Evolutionary conservation across 2,888 invertebrate genomes (phyloP).

Genomic region (Diplolepis rosae): DNA sequence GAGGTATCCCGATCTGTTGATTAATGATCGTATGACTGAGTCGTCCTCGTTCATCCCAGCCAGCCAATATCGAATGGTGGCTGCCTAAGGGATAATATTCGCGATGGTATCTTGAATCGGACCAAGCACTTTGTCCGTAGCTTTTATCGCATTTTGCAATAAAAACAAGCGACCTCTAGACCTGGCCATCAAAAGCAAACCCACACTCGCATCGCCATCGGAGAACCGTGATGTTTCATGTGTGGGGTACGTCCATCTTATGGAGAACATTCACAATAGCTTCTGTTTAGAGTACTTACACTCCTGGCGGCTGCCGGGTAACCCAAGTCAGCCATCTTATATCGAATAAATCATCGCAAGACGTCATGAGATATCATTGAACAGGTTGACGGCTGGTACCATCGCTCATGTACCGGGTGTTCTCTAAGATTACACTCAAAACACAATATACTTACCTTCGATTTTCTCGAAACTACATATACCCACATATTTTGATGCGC

Average conservation of each 20-base stretch:
- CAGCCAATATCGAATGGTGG: constrained; percentile 40
- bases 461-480: too few species aligned
- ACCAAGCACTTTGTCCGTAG: constrained; percentile 59
- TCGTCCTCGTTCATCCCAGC: background rate
- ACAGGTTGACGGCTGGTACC: constrained; percentile 65
- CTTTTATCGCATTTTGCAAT: constrained; percentile 48
- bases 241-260: constrained; percentile 69
- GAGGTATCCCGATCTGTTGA: constrained; percentile 14
- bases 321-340: constrained; percentile 70
- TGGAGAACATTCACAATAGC: constrained; percentile 70
- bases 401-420: constrained; percentile 63
- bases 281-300: constrained; percentile 72
- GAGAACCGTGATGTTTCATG: constrained; percentile 47
- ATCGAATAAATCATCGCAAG: constrained; percentile 72
- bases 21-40: constrained; percentile 8
- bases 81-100: constrained; percentile 55
- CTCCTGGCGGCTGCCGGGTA: constrained; percentile 55
- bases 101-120: constrained; percentile 61
- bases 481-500: too few species aligned
- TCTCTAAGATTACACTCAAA: constrained; percentile 35
- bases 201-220: constrained; percentile 46
- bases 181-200: constrained; percentile 47
- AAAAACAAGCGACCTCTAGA: constrained; percentile 50
- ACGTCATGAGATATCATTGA: constrained; percentile 72
- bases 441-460: too few species aligned